A percentile compares a stretch with the other conserved stretches of the same genome.
phyloP scores from a whole-genome alignment of 2,113 vertebrate species.

The Chinchilla lanigera region DNA sequence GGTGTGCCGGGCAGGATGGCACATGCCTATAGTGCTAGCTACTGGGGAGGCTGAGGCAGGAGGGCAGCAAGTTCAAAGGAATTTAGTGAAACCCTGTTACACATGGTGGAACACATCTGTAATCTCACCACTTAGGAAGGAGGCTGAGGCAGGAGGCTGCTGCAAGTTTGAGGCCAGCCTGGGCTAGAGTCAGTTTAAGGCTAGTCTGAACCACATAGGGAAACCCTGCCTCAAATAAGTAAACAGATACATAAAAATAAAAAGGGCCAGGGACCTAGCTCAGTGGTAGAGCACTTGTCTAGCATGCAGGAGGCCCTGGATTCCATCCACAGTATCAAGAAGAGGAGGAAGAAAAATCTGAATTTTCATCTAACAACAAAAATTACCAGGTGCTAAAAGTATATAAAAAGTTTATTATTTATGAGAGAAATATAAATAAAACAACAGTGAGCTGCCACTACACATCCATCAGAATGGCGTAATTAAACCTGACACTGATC shows the following conservation, averaged over 20 bases:
- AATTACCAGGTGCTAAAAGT: background rate
- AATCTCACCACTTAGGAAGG: background rate
- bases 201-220: background rate
- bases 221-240: background rate
- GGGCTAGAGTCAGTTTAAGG: background rate
- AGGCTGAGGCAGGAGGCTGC: background rate
- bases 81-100: background rate
- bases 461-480: background rate
- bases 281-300: background rate
- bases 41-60: background rate
- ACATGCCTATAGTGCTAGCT: background rate
- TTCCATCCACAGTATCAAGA: background rate
- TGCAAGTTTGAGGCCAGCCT: background rate
- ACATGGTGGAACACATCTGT: background rate
- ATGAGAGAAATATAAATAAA: conserved; percentile 43
- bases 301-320: background rate
- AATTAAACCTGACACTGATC: background rate
- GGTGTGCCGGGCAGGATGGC: background rate
- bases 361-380: background rate
- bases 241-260: background rate
- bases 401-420: background rate
- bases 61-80: background rate
- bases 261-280: background rate
- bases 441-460: background rate
- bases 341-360: background rate